Evolutionary conservation across 2,888 invertebrate genomes (phyloP).

Genomic region (Spatulosminthurus flaviceps): DNA sequence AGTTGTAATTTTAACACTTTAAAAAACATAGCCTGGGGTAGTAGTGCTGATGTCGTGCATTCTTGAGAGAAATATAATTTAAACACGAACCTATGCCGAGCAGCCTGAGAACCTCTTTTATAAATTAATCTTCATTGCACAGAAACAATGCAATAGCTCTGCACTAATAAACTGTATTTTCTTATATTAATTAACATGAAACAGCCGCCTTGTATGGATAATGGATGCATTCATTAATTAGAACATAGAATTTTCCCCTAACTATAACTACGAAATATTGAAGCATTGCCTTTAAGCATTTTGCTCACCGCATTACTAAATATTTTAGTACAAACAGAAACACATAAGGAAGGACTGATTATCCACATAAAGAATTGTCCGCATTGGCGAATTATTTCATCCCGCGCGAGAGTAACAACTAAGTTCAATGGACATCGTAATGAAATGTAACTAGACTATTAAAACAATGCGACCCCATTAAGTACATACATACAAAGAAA

Average conservation of each 20-base stretch:
- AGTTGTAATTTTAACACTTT: neutral
- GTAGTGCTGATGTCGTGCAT: neutral
- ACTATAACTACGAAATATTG: neutral
- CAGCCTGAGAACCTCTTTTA: neutral
- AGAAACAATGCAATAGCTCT: neutral
- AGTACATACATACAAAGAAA: neutral
- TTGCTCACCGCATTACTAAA: no score
- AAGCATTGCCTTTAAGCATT: neutral
- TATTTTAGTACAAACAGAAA: no score
- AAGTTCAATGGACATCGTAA: no score
- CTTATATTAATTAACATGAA: neutral
- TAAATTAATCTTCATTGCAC: slow-evolving; percentile 12
- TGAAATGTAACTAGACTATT: neutral
- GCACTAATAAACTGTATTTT: neutral
- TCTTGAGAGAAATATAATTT: neutral
- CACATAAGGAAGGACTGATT: no score
- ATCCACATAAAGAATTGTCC: no score
- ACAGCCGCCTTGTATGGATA: neutral
- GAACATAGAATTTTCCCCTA: neutral
- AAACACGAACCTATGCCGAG: slow-evolving; percentile 4
- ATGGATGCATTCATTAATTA: no score
- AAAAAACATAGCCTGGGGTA: neutral
- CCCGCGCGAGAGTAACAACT: neutral
- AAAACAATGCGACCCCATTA: neutral
- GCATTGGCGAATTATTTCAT: no score